Conservation (phyloP, 2,888 invertebrate species). For the Dynastes grantii region DNA sequence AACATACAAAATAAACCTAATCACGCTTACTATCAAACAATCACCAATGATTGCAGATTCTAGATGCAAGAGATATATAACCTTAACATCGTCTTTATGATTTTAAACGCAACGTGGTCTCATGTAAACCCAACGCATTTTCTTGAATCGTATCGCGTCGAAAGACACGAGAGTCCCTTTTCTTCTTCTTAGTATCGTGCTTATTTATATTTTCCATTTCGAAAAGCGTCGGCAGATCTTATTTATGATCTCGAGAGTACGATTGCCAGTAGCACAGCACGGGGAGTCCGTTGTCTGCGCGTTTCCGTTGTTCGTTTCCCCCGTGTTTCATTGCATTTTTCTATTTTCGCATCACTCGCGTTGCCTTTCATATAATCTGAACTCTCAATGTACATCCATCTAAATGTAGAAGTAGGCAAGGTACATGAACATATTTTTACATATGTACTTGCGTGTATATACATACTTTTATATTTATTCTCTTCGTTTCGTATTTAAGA, state of each 20-base stretch:
- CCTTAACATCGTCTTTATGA: too few relatives aligned
- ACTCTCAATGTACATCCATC: background rate
- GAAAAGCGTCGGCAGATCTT: background rate
- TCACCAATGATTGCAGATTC: too few relatives aligned
- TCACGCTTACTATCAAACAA: too few relatives aligned
- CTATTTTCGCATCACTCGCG: background rate
- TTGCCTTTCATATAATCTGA: background rate
- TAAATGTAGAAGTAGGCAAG: background rate
- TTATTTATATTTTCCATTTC: slow-evolving; percentile 19
- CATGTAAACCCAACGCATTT: too few relatives aligned
- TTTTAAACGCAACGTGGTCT: too few relatives aligned
- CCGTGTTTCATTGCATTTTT: background rate
- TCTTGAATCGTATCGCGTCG: too few relatives aligned
- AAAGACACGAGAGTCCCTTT: too few relatives aligned
- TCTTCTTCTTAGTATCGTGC: background rate
- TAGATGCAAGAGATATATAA: too few relatives aligned
- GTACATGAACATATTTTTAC: background rate
- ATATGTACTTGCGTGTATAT: background rate
- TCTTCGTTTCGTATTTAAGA: background rate
- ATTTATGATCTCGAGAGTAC: slow-evolving; percentile 8
- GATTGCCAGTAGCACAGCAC: background rate
- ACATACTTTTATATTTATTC: background rate
- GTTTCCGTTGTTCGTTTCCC: background rate
- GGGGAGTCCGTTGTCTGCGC: too few relatives aligned
- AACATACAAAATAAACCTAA: too few relatives aligned